phyloP scores from a whole-genome alignment of 2,888 invertebrate genomes.

The Drosophila nr. perissopoda region DNA sequence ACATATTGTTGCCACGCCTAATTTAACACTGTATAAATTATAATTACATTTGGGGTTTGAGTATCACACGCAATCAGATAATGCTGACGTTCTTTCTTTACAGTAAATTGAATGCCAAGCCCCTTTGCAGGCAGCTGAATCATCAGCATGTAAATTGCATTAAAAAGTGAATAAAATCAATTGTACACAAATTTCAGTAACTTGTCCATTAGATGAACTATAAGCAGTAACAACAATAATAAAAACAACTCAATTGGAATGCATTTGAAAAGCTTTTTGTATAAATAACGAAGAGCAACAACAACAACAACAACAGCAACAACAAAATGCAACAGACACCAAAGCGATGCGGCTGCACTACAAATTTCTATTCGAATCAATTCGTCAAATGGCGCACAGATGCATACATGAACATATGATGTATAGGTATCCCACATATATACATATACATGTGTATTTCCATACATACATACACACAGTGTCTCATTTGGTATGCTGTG shows the following conservation, averaged over 20 bases:
- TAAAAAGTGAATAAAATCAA: conserved; percentile 55
- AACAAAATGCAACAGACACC: conserved; percentile 18
- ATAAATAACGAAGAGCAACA: conserved; percentile 10
- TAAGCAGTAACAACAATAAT: conserved; percentile 1
- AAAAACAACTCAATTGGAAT: conserved; percentile 18
- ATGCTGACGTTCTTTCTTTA: neutral
- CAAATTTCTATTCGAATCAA: conserved; percentile 51
- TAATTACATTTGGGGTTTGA: neutral
- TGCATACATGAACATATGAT: neutral
- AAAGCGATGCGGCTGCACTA: conserved; percentile 14
- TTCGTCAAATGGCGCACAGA: conserved; percentile 44
- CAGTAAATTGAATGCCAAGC: conserved; percentile 33
- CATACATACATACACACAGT: neutral
- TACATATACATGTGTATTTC: conserved; percentile 5
- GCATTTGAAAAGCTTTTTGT: conserved; percentile 30
- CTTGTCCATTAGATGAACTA: conserved; percentile 22
- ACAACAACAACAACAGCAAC: neutral
- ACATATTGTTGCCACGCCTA: neutral
- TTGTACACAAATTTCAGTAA: conserved; percentile 41
- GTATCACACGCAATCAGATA: neutral
- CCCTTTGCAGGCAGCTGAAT: conserved; percentile 32
- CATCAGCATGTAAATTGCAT: conserved; percentile 48
- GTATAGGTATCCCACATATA: neutral
- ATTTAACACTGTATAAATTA: neutral
- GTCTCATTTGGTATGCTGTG: conserved; percentile 44